Base-by-base conservation (phyloP, 35 echinoderm and acorn worm species). In the Ophiothrix spiculata region DNA sequence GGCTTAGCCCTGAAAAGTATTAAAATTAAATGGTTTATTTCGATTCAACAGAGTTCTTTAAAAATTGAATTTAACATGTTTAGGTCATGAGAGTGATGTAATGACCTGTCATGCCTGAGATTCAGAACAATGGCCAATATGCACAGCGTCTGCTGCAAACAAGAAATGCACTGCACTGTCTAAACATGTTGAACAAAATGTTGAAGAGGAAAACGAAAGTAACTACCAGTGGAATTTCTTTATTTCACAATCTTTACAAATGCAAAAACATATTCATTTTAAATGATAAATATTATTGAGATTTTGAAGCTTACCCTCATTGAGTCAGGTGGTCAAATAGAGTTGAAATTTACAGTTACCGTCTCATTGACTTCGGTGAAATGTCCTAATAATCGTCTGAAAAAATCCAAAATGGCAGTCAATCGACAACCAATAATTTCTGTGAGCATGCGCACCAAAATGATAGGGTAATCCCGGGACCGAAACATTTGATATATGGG, bases 381-480 rank as follows among this genome's bases (percentile, higher is more conserved):
- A 39, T 86, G 34, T 76, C 14, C 14, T 11, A 13, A 19, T 31
- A 36, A 34, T 36, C 12, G 33, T 39, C 39, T 0, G 37, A 40
- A n/a, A 28, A 86, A 86, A 75, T 86, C 84, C 84, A 86, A 86
- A 75, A 86, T 86, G 84, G 84, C 84, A 76, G 84, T 64, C 69
- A 86, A 86, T 74, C 81, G 81, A 84, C 60, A n/a, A 36, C 38
- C 12, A 25, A 45, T 8, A 17, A 37, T 36, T 2, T 33, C 37
- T 80, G 73, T 21, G 36, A 54, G 81, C 81, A 64, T 63, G 49
- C 49, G 81, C 81, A 84, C 11, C 23, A 69, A 69, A 69, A 25
- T 36, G 32, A 80, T 80, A 39, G 46, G 81, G 81, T 84, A 84
- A 84, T 84, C 81, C 81, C 31, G 54, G 54, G 56, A 16, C 81